Evolutionary conservation across 2,797 vertebrate genomes (phyloP).

Genomic region (Cossypha caffra): DNA sequence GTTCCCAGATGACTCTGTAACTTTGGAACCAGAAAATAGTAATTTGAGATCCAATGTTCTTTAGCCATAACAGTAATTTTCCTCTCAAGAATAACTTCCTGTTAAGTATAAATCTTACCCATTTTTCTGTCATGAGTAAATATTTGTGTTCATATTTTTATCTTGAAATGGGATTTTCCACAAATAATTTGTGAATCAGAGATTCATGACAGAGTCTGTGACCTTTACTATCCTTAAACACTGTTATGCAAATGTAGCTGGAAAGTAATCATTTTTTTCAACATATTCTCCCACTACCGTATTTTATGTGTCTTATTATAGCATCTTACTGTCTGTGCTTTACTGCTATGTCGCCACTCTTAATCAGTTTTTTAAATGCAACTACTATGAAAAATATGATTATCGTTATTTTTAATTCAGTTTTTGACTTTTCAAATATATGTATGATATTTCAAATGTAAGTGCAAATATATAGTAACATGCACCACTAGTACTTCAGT

Average conservation of each 20-base stretch:
- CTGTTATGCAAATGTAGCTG: neutral
- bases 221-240: neutral
- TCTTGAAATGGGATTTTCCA: neutral
- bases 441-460: neutral
- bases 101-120: neutral
- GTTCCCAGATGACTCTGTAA: neutral
- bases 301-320: neutral
- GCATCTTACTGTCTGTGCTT: neutral
- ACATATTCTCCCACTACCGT: neutral
- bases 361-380: neutral
- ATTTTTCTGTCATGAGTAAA: constrained; percentile 8
- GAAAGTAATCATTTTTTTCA: neutral
- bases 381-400: neutral
- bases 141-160: constrained; percentile 15
- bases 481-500: neutral
- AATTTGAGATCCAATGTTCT: neutral
- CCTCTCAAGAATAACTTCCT: neutral
- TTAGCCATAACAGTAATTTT: neutral
- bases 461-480: neutral
- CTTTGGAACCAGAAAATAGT: neutral
- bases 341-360: neutral
- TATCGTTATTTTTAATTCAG: neutral
- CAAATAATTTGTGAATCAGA: neutral
- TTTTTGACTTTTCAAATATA: neutral
- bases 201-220: neutral